These are phyloP conservation scores for Trichopria drosophilae DNA, from an alignment of 2,888 invertebrate genomes.

Conservation along the genomic window DNA sequence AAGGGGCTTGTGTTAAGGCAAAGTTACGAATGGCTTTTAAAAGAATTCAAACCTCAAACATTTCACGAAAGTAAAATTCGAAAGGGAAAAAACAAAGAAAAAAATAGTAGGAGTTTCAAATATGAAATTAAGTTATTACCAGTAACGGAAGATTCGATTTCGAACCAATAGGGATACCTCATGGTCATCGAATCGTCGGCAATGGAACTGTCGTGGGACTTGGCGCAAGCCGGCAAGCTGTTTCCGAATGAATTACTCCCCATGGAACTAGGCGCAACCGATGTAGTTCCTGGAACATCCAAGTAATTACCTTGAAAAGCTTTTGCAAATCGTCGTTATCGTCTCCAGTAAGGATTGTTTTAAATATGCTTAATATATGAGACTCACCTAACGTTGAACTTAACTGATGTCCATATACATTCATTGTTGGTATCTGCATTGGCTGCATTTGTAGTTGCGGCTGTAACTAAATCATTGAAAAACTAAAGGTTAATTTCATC, in stretches of 20 bases:
- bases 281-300: constrained; percentile 53
- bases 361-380: not conserved
- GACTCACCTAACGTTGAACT: constrained; percentile 57
- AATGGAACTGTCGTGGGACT: constrained; percentile 47
- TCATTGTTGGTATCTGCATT: constrained; percentile 59
- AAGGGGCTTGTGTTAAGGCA: too few species aligned
- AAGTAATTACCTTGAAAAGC: constrained; percentile 56
- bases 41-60: too few species aligned
- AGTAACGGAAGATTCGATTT: constrained; percentile 47
- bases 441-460: constrained; percentile 57
- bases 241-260: constrained; percentile 46
- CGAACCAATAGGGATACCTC: constrained; percentile 52
- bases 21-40: too few species aligned
- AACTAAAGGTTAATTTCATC: constrained; percentile 1
- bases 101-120: too few species aligned
- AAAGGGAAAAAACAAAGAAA: not conserved
- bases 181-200: constrained; percentile 34
- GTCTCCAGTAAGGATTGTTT: constrained; percentile 8
- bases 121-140: too few species aligned
- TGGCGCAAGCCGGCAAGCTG: constrained; percentile 48
- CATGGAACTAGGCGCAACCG: constrained; percentile 44
- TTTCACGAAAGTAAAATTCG: too few species aligned
- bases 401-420: constrained; percentile 58
- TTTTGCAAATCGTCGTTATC: constrained; percentile 42
- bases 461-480: constrained; percentile 44